A percentile compares a stretch with the other conserved stretches of the same genome.
These are phyloP conservation scores for Anabacerthia variegaticeps DNA, from an alignment of 2,797 vertebrate genomes.

Conservation along the genomic window DNA sequence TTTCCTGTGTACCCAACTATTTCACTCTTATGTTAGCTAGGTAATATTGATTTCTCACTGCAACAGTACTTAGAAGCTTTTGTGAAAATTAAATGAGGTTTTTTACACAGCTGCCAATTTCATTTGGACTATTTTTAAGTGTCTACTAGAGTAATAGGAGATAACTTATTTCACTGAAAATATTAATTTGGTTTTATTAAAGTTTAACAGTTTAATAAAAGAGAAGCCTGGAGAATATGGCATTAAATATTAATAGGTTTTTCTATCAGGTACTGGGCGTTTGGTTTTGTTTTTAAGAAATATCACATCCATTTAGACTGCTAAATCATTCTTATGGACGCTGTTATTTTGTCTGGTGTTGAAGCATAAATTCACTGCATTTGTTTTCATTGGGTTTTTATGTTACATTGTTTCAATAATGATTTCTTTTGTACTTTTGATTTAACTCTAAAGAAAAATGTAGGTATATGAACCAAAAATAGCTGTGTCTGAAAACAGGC, in stretches of 20 bases:
- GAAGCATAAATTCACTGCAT: not conserved
- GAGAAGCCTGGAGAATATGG: not conserved
- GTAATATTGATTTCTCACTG: constrained; percentile 2
- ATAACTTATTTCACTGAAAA: constrained; percentile 24
- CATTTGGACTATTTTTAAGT: not conserved
- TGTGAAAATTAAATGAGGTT: constrained; percentile 8
- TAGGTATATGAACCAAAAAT: not conserved
- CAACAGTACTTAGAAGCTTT: constrained; percentile 17
- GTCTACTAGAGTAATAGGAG: not conserved
- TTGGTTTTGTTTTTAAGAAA: not conserved
- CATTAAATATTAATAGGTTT: not conserved
- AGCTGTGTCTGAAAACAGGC: not conserved
- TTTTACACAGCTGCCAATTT: not conserved
- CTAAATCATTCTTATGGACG: not conserved
- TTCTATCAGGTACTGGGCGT: not conserved
- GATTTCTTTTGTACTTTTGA: not conserved
- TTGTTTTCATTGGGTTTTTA: not conserved
- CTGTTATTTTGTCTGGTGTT: not conserved
- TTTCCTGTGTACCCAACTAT: not conserved
- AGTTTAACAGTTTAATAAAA: not conserved
- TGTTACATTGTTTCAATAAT: not conserved
- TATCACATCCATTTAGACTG: not conserved
- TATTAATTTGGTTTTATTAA: constrained; percentile 24
- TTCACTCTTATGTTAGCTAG: not conserved
- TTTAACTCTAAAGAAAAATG: not conserved